phyloP scores from a whole-genome alignment of 2,888 invertebrate species.

The Xestia xanthographa region DNA sequence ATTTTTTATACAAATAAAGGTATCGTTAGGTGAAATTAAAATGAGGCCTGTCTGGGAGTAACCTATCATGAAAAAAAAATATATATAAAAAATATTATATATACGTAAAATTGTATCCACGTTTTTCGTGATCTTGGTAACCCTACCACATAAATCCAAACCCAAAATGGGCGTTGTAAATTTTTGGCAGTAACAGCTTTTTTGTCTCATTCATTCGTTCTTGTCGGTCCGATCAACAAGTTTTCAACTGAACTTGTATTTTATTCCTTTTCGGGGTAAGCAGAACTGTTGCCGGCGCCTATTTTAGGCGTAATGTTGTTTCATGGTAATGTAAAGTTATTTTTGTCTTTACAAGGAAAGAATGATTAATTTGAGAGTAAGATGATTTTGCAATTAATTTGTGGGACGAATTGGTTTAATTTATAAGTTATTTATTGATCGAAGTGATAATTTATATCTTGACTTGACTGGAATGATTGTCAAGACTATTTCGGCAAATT shows the following conservation, averaged over 20 bases:
- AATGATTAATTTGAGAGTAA: constrained; percentile 22
- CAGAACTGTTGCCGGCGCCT: constrained; percentile 31
- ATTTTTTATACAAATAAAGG: not conserved
- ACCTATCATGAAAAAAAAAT: no score
- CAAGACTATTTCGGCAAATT: not conserved
- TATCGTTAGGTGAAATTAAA: not conserved
- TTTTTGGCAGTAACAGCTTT: constrained; percentile 57
- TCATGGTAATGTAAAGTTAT: constrained; percentile 17
- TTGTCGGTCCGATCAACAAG: constrained; percentile 35
- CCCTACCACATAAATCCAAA: constrained; percentile 40
- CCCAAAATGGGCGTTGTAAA: constrained; percentile 35
- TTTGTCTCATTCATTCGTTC: constrained; percentile 43
- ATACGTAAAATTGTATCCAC: no score
- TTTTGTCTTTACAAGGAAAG: constrained; percentile 28
- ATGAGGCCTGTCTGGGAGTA: not conserved
- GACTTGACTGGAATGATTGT: not conserved
- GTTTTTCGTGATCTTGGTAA: not conserved
- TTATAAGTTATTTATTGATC: not conserved
- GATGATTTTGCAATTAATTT: constrained; percentile 1
- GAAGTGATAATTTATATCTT: not conserved
- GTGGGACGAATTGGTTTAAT: constrained; percentile 2
- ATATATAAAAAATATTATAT: no score
- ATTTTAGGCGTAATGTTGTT: constrained; percentile 30
- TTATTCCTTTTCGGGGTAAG: constrained; percentile 31
- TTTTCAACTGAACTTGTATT: constrained; percentile 27